Base-by-base conservation (phyloP, 2,113 vertebrate genomes). In the Zosterops japonicus region DNA sequence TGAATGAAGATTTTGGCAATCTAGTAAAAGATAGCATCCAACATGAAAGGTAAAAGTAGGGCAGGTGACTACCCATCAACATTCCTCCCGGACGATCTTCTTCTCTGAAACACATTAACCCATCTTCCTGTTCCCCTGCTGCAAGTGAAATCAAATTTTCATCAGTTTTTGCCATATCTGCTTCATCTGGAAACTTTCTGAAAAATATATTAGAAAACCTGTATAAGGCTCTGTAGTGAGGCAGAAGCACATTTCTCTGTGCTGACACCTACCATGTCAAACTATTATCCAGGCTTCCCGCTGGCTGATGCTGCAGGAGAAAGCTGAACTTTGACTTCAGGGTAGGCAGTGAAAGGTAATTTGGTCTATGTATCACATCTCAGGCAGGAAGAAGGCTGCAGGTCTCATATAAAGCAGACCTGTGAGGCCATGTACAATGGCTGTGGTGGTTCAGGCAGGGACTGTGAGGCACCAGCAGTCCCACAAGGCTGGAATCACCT, bases 291-390 rank as follows among this genome's bases (percentile, higher is more conserved):
- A 55, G 92, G 85, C 71, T 94, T 93, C 93, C 94, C 0, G 70
- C 91, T 95, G 94, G 63, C 82, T 90, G 67, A 27, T 53, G 61
- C 78, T 86, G 94, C 31, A 3, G 71, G 50, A 81, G 59, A 67
- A 77, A 28, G 50, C 44, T 94, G 84, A 94, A 91, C 93, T 95
- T 82, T 82, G 93, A 57, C 94, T 82, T 83, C 23, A 27, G 78
- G 59, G 46, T 56, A 93, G 72, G 53, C 69, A 89, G 20, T 8
- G 1, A 57, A 87, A 82, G 49, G 93, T 41, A 92, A 94, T 93
- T 94, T 95, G 91, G 56, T 75, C 42, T 64, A 19, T 82, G 70
- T 69, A 52, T 84, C 53, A 14, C 63, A 74, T 50, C 67, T 60
- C 55, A 33, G 64, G 69, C 72, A 68, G 76, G 77, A 81, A 55